Evolutionary conservation across 2,113 vertebrate genomes (phyloP).

Genomic region (Chionomys nivalis): DNA sequence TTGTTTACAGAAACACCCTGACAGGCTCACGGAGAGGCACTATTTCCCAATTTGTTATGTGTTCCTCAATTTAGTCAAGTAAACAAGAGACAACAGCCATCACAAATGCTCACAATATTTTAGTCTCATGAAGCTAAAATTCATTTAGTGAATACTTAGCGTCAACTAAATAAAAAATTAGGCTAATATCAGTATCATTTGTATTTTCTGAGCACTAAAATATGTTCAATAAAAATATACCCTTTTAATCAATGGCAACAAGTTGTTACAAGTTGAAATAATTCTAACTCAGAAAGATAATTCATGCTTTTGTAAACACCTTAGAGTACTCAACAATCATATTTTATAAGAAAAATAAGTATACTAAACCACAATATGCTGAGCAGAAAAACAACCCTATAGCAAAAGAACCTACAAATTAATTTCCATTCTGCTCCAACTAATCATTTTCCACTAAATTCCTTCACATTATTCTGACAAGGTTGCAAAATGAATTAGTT

Average conservation of each 20-base stretch:
- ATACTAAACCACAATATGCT: background rate
- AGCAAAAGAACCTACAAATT: background rate
- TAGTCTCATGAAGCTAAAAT: background rate
- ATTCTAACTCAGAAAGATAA: background rate
- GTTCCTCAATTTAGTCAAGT: background rate
- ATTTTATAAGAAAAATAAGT: background rate
- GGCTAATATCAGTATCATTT: background rate
- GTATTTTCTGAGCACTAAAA: background rate
- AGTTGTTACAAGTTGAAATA: background rate
- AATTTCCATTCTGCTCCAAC: background rate
- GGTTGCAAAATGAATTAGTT: background rate
- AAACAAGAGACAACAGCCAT: background rate
- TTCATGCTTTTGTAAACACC: background rate
- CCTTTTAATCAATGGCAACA: background rate
- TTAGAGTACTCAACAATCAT: background rate
- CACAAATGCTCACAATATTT: background rate
- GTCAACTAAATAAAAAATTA: background rate
- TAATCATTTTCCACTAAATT: background rate
- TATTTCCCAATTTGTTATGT: background rate
- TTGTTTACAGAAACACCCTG: background rate
- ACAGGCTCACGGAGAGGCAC: background rate
- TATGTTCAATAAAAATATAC: background rate
- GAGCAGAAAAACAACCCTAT: background rate
- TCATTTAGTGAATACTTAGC: background rate
- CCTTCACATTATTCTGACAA: background rate